These are phyloP conservation scores for Sebastes reedi DNA, from an alignment of 2,797 vertebrate species.

Conservation along the genomic window DNA sequence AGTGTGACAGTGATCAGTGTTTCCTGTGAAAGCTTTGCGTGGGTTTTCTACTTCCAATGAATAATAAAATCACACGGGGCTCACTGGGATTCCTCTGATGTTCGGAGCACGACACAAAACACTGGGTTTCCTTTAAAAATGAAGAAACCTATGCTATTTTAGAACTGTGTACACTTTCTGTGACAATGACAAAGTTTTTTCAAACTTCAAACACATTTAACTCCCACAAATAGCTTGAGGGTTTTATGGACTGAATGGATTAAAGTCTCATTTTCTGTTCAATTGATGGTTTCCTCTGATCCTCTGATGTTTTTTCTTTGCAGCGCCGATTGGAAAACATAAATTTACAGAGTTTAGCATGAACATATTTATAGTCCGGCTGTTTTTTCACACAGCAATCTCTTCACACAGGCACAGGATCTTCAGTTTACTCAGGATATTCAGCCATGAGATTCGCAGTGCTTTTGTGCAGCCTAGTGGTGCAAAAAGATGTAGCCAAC, in stretches of 20 bases:
- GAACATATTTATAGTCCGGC: not conserved
- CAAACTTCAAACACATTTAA: not conserved
- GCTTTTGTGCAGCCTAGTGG: conserved; percentile 52
- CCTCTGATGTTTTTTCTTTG: not conserved
- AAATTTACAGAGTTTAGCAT: not conserved
- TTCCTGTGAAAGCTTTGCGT: not conserved
- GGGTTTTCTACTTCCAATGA: not conserved
- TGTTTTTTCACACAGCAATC: not conserved
- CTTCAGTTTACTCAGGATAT: not conserved
- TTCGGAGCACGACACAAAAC: not conserved
- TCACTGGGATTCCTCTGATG: not conserved
- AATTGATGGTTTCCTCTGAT: not conserved
- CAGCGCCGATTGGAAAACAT: not conserved
- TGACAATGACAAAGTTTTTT: not conserved
- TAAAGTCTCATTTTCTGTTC: not conserved
- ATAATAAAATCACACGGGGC: not conserved
- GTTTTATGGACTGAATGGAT: not conserved
- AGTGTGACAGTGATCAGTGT: not conserved
- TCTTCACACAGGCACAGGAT: not conserved
- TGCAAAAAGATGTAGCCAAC: not conserved
- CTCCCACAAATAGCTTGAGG: not conserved
- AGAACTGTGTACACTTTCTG: not conserved
- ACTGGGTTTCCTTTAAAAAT: not conserved
- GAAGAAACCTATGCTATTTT: not conserved
- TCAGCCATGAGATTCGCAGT: not conserved